phyloP scores from a whole-genome alignment of 2,888 invertebrate species.

The Hydraecia micacea region DNA sequence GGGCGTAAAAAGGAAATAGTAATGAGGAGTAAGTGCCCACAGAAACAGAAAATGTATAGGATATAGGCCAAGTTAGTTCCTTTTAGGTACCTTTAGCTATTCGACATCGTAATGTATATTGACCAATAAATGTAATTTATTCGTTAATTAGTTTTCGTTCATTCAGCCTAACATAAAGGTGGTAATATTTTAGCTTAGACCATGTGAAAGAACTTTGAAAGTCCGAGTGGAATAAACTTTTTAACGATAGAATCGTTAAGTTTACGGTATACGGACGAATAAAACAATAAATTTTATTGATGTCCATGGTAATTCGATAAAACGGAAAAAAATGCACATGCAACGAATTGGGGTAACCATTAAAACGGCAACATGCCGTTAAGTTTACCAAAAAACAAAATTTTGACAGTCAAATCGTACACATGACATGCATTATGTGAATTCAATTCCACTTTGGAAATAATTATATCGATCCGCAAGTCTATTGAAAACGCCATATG shows the following conservation, averaged over 20 bases:
- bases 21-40: constrained; percentile 31
- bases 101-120: constrained; percentile 14
- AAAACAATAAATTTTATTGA: constrained; percentile 23
- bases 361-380: constrained; percentile 34
- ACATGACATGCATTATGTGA: constrained; percentile 66
- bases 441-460: constrained; percentile 65
- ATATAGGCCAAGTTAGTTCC: constrained; percentile 18
- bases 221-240: not conserved
- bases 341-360: not conserved
- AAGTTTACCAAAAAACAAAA: constrained; percentile 39
- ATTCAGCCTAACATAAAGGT: constrained; percentile 7
- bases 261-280: not conserved
- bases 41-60: constrained; percentile 29
- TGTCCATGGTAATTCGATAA: constrained; percentile 11
- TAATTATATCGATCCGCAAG: constrained; percentile 73
- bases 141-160: constrained; percentile 6
- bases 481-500: constrained; percentile 83
- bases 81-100: constrained; percentile 17
- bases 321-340: constrained; percentile 10
- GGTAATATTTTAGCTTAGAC: constrained; percentile 8
- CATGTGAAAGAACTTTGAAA: constrained; percentile 6
- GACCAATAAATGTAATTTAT: constrained; percentile 27
- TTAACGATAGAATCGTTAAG: not conserved
- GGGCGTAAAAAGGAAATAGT: constrained; percentile 25
- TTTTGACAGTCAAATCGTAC: constrained; percentile 47